These are phyloP conservation scores for Manis javanica DNA, from an alignment of 2,797 vertebrate species.

Conservation along the genomic window DNA sequence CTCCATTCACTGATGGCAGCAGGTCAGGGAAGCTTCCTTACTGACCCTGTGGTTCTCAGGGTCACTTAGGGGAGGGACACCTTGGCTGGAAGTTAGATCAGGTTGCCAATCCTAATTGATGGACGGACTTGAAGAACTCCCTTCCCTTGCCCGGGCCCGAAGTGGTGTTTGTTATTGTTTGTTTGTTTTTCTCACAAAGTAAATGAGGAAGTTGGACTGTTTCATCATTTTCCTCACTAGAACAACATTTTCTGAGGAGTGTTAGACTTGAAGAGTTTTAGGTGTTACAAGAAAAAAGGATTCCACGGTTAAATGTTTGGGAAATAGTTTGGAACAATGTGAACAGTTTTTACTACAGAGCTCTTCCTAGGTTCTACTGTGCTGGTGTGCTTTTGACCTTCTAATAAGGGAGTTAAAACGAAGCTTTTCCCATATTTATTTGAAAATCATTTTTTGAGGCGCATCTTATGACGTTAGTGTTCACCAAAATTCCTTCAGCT, in stretches of 20 bases:
- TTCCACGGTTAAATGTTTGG: background rate
- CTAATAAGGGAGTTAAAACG: background rate
- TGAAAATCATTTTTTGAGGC: background rate
- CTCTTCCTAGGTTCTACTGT: background rate
- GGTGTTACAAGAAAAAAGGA: background rate
- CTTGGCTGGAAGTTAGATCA: background rate
- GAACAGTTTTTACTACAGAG: background rate
- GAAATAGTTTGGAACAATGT: background rate
- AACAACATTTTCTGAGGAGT: background rate
- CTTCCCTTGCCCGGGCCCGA: background rate
- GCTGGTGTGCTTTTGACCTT: background rate
- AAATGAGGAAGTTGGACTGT: background rate
- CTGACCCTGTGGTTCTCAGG: background rate
- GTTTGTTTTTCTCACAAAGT: background rate
- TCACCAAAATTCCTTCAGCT: conserved; percentile 23
- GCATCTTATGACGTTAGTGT: background rate
- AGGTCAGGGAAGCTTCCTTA: background rate
- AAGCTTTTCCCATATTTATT: background rate
- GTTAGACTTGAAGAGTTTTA: background rate
- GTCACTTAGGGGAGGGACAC: background rate
- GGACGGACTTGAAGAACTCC: background rate
- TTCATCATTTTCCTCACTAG: conserved; percentile 16
- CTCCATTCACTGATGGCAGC: background rate
- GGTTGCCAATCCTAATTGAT: background rate
- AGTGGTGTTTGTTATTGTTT: background rate